Evolutionary conservation across 2,888 invertebrate genomes (phyloP).

Genomic region (Diaperis boleti): DNA sequence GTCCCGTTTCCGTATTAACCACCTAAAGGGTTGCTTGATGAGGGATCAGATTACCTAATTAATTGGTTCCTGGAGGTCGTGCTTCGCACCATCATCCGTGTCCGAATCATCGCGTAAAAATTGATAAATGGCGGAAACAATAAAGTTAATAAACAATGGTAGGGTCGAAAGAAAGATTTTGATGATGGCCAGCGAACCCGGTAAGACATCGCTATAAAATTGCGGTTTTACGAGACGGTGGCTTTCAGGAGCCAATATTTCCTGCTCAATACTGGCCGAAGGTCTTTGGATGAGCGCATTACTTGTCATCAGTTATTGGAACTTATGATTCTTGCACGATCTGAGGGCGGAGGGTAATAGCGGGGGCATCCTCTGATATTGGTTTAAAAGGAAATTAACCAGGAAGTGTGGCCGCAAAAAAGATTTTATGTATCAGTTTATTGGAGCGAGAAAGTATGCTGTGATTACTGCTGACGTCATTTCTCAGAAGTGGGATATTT

Average conservation of each 20-base stretch:
- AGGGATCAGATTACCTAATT: slow-evolving; percentile 64
- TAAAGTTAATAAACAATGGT: neutral
- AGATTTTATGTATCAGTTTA: no score
- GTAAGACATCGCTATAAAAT: slow-evolving; percentile 44
- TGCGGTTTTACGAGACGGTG: slow-evolving; percentile 48
- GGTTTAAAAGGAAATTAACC: slow-evolving; percentile 27
- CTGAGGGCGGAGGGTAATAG: slow-evolving; percentile 17
- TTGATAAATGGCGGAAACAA: slow-evolving; percentile 17
- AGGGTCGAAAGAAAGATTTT: slow-evolving; percentile 13
- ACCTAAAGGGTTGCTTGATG: slow-evolving; percentile 60
- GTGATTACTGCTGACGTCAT: no score
- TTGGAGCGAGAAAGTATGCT: no score
- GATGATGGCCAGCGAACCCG: no score
- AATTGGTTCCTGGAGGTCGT: slow-evolving; percentile 59
- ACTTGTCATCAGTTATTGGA: slow-evolving; percentile 61
- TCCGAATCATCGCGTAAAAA: neutral
- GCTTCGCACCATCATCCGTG: neutral
- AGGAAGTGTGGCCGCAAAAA: no score
- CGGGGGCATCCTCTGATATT: slow-evolving; percentile 16
- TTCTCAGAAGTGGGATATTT: no score
- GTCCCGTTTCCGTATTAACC: slow-evolving; percentile 52
- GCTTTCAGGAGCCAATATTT: slow-evolving; percentile 56
- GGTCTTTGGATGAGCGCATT: slow-evolving; percentile 50
- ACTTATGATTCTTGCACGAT: slow-evolving; percentile 57
- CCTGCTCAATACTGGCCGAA: slow-evolving; percentile 54